Conservation (phyloP, 23 tunicate genomes). For the Diplosoma virens region DNA sequence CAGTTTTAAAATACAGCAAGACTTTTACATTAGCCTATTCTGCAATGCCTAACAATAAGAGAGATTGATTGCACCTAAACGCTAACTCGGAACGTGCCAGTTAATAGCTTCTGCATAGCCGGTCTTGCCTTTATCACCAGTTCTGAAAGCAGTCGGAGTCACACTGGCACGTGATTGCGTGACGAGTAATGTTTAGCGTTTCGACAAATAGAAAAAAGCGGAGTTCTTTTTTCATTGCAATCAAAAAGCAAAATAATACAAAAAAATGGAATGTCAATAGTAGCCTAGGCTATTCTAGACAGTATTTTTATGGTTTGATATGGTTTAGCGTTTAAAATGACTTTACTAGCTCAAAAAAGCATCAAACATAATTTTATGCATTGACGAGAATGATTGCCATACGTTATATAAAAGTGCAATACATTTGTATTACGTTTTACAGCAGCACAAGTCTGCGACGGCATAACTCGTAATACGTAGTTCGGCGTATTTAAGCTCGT, state of each 20-base stretch:
- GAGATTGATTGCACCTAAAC: too few relatives aligned
- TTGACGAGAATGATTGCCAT: background rate
- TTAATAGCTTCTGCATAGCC: background rate
- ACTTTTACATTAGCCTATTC: background rate
- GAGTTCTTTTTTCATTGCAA: too few relatives aligned
- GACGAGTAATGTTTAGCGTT: too few relatives aligned
- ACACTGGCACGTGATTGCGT: too few relatives aligned
- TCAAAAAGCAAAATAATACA: too few relatives aligned
- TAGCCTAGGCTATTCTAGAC: too few relatives aligned
- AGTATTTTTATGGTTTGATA: too few relatives aligned
- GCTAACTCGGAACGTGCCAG: background rate
- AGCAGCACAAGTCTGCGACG: background rate
- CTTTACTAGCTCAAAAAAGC: background rate
- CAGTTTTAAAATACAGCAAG: background rate
- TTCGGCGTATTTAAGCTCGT: background rate
- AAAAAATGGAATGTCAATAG: too few relatives aligned
- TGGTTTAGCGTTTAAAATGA: background rate
- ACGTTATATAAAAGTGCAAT: background rate
- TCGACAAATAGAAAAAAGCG: too few relatives aligned
- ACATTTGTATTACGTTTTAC: background rate
- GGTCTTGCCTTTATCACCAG: too few relatives aligned
- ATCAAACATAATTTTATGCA: background rate
- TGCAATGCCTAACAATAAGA: background rate
- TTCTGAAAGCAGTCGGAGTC: background rate
- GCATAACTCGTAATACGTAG: background rate